Conservation (phyloP, 2,797 vertebrate genomes). For the Bryconaethiops microstoma region DNA sequence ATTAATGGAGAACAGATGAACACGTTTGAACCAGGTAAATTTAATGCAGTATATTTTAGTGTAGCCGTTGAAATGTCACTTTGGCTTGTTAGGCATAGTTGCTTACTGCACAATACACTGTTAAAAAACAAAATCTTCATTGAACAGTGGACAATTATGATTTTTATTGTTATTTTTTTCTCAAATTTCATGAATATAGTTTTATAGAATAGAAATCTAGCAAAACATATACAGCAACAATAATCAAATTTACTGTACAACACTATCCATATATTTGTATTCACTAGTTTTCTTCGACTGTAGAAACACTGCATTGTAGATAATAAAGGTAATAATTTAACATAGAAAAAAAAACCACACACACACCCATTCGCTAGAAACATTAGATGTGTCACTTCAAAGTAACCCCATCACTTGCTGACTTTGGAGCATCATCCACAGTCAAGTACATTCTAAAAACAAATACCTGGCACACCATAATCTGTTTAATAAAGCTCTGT, state of each 20-base stretch:
- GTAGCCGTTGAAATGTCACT: not conserved
- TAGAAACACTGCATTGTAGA: slow-evolving; percentile 80
- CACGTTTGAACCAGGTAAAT: not conserved
- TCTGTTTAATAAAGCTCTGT: slow-evolving; percentile 33
- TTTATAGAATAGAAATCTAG: slow-evolving; percentile 88
- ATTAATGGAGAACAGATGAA: not conserved
- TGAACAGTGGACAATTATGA: slow-evolving; percentile 29
- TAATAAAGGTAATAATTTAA: slow-evolving; percentile 68
- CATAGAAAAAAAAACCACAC: slow-evolving; percentile 70
- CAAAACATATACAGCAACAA: slow-evolving; percentile 90
- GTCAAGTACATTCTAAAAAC: slow-evolving; percentile 58
- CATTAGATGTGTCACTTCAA: slow-evolving; percentile 57
- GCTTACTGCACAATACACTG: not conserved
- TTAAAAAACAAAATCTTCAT: slow-evolving; percentile 20
- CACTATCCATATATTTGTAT: slow-evolving; percentile 74
- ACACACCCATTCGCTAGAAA: slow-evolving; percentile 71
- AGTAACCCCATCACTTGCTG: slow-evolving; percentile 56
- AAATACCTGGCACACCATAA: slow-evolving; percentile 31
- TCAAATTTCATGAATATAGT: slow-evolving; percentile 79
- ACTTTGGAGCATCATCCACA: slow-evolving; percentile 42
- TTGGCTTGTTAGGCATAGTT: not conserved
- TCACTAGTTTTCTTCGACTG: slow-evolving; percentile 76
- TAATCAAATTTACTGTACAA: slow-evolving; percentile 84
- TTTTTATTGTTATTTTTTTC: slow-evolving; percentile 67
- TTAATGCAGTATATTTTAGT: not conserved